Base-by-base conservation (phyloP, 2,113 vertebrate genomes). In the Corvus moneduloides region DNA sequence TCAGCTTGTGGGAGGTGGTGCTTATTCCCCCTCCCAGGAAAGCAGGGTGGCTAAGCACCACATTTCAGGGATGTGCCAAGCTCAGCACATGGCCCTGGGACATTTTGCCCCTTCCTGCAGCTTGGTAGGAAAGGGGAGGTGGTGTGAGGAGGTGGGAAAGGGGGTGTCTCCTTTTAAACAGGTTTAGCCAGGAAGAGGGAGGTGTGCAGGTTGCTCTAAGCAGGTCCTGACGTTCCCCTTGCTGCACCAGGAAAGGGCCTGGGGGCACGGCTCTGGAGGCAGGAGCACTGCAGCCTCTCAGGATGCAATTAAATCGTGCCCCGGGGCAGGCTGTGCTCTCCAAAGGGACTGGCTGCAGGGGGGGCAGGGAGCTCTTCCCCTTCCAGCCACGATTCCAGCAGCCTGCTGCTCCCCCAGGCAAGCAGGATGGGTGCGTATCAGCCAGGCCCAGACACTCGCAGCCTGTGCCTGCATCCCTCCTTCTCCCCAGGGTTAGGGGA, bases 291-390 rank as follows among this genome's bases (percentile, higher is more conserved):
- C 92, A 67, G 59, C 71, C 54, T 84, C 88, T 87, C 33, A n/a
- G 63, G 62, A 85, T 79, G 69, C 86, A 87, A 93, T 95, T 96
- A 95, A 95, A 85, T 54, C 8, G 0, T 92, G 67, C 62, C 90
- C 89, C 0, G 8, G 92, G 93, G 90, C 71, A 55, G 33, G 46
- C 63, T 59, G 21, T 6, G 1, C 54, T 52, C 71, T 91, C 94
- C 87, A 76, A 77, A 73, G 85, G 77, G 62, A 44, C 67, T 28
- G 49, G 8, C 37, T 10, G 1, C 2, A 0, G 1, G 13, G 48
- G 48, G 23, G 23, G 5, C 46, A 67, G 35, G 35, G 58, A 89
- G 32, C 71, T 78, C 24, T 88, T 63, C 55, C n/a, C 37, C 44
- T 91, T 82, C 32, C 87, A 74, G 27, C 46, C 1, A 2, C 39